A percentile compares a stretch with the other conserved stretches of the same genome.
These are phyloP conservation scores for Thrips palmi DNA, from an alignment of 1,140 invertebrate species.

Conservation along the genomic window DNA sequence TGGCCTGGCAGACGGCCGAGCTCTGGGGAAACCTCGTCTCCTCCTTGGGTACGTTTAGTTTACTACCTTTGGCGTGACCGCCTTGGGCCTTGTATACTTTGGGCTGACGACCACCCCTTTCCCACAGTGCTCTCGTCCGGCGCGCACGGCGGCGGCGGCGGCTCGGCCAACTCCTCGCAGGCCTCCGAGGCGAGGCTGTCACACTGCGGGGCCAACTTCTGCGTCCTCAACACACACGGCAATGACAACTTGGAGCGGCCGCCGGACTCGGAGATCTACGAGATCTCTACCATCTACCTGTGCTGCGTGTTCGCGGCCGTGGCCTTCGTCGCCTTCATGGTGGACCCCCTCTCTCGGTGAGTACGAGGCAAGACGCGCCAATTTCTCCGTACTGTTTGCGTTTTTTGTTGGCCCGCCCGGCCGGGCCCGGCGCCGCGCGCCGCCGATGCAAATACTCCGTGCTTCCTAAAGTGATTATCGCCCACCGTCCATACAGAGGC, in stretches of 20 bases:
- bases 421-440: too few species aligned
- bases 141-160: slow-evolving; percentile 37
- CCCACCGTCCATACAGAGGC: too few species aligned
- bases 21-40: slow-evolving; percentile 93
- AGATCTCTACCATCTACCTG: slow-evolving; percentile 75
- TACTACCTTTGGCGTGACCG: background rate
- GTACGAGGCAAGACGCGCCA: slow-evolving; percentile 10
- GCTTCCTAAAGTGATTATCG: too few species aligned
- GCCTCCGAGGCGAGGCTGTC: slow-evolving; percentile 30
- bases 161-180: slow-evolving; percentile 23
- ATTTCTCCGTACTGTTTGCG: too few species aligned
- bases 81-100: slow-evolving; percentile 3
- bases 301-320: slow-evolving; percentile 69
- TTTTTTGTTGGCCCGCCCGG: too few species aligned
- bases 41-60: slow-evolving; percentile 53
- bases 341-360: slow-evolving; percentile 76
- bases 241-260: slow-evolving; percentile 55
- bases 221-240: slow-evolving; percentile 39
- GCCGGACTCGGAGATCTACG: slow-evolving; percentile 65
- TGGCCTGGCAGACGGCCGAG: slow-evolving; percentile 88
- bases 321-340: slow-evolving; percentile 63
- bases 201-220: slow-evolving; percentile 69
- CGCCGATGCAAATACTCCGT: too few species aligned
- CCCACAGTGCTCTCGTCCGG: slow-evolving; percentile 53
- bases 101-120: slow-evolving; percentile 7